A percentile compares a stretch with the other conserved stretches of the same genome.
These are phyloP conservation scores for Sphenopsis melanotis DNA, from an alignment of 2,797 vertebrate species.

Conservation along the genomic window DNA sequence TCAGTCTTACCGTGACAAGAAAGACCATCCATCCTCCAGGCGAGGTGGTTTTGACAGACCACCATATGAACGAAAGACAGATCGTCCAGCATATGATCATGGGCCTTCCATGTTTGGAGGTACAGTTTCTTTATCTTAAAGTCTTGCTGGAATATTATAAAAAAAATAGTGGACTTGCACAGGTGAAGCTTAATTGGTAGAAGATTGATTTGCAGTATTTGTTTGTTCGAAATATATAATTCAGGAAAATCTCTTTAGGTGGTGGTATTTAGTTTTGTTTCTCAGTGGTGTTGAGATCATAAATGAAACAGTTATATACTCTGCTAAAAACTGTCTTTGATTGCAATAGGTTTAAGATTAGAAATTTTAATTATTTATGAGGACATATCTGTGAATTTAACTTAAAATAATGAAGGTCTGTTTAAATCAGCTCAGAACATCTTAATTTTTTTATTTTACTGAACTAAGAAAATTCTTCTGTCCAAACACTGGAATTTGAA, in stretches of 20 bases:
- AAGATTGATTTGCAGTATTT: background rate
- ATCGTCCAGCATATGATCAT: constrained; percentile 83
- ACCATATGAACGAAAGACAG: constrained; percentile 84
- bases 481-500: constrained; percentile 70
- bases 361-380: background rate
- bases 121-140: constrained; percentile 46
- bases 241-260: background rate
- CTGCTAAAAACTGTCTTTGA: background rate
- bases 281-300: background rate
- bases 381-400: background rate
- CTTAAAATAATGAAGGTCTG: background rate
- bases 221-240: background rate
- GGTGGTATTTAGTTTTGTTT: background rate
- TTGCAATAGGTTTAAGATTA: background rate
- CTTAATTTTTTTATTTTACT: constrained; percentile 54
- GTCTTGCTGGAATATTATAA: background rate
- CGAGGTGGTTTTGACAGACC: constrained; percentile 86
- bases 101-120: constrained; percentile 84
- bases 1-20: constrained; percentile 82
- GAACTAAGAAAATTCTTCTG: constrained; percentile 63
- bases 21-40: constrained; percentile 81
- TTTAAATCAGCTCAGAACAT: constrained; percentile 22
- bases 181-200: background rate
- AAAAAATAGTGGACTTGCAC: background rate
- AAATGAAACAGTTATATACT: background rate